Evolutionary conservation across 1,140 invertebrate species (phyloP), one percentile per base, ranked within the genome.

Genomic region (Idris sp.): DNA sequence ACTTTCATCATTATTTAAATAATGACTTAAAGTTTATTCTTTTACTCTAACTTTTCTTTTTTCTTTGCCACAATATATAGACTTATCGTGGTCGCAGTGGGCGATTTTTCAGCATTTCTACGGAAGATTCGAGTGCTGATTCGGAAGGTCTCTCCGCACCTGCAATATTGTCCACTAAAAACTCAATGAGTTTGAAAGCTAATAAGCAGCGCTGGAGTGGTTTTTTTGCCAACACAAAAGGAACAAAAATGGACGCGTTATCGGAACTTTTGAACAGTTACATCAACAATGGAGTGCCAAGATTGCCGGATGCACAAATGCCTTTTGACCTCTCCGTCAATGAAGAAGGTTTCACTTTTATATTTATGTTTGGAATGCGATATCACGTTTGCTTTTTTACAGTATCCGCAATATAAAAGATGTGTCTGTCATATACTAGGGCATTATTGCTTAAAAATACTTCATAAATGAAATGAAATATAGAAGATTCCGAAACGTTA

Each of bases 201-300:
- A 89, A 81, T 71, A 92, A 92, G 76, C 91, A 92, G 78, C 89
- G 91, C 9, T 92, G 91, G 91, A 89, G 90, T 36, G 90, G 90
- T 11, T 90, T 93, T 72, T 93, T 93, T 74, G 90, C 90, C 10
- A 91, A 90, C 59, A 91, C 84, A 46, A 91, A 91, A 82, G 90
- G 90, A 68, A 89, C 89, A 4, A 91, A 91, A 77, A 91, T 92
- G 87, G 91, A 92, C 69, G 79, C 86, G 2, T 83, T 92, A 22
- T 89, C 89, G 28, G 91, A 93, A 71, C 88, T 92, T 54, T 83
- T 93, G 10, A 92, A 93, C 78, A 88, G 88, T 54, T 93, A 93
- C 80, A 89, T 90, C 15, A 91, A 91, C 74, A 89, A 91, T 72
- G 92, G 92, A 14, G 91, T 93, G 38, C 92, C 92, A 2, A 87